Conservation (phyloP, 2,797 vertebrate species). For the Arctocebus calabarensis region DNA sequence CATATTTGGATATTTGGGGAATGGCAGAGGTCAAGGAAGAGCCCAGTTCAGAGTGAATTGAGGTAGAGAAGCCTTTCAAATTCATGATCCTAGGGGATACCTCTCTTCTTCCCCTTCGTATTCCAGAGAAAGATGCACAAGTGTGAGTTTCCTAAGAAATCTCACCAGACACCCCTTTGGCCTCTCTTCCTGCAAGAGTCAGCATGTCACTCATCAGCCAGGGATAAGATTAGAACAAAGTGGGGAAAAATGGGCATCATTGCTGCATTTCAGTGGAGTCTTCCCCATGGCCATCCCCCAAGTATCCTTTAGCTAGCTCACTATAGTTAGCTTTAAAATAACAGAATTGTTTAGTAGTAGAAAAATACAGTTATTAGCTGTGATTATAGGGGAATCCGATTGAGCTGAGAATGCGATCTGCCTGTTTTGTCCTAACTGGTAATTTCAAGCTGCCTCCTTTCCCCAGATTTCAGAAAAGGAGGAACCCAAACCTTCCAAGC, state of each 20-base stretch:
- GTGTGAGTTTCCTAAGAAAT: not conserved
- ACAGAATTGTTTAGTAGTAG: conserved; percentile 68
- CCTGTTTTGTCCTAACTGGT: conserved; percentile 63
- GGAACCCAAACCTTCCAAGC: not conserved
- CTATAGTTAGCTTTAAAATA: conserved; percentile 63
- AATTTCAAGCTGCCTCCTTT: conserved; percentile 67
- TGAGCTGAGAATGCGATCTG: not conserved
- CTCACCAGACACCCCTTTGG: not conserved
- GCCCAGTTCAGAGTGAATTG: not conserved
- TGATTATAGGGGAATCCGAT: conserved; percentile 74
- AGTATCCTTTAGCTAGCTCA: not conserved
- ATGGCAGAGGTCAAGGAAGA: not conserved
- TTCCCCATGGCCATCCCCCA: not conserved
- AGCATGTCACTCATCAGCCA: not conserved
- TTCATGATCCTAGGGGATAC: not conserved
- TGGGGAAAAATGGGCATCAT: not conserved
- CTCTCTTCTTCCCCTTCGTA: not conserved
- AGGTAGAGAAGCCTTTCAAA: not conserved
- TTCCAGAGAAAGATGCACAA: not conserved
- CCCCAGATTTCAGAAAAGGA: conserved; percentile 60
- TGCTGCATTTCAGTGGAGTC: not conserved
- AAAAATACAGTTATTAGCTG: conserved; percentile 79
- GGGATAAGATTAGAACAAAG: conserved; percentile 63
- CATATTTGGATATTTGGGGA: not conserved
- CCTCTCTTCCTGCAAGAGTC: not conserved